These are phyloP conservation scores for Oreochromis mossambicus DNA, from an alignment of 2,797 vertebrate species.

Conservation along the genomic window DNA sequence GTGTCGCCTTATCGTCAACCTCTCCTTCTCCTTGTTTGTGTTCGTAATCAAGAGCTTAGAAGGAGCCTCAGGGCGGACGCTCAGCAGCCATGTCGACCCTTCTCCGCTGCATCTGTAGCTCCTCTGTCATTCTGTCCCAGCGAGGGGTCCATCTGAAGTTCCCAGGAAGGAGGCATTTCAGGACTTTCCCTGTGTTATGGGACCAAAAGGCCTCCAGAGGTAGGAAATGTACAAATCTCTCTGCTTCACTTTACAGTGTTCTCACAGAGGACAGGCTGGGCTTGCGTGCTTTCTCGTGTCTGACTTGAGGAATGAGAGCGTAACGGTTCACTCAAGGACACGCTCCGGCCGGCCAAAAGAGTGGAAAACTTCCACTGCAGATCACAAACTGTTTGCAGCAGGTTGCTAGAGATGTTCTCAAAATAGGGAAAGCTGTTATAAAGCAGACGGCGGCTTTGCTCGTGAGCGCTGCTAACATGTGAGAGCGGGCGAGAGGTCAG, in stretches of 20 bases:
- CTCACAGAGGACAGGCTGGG: slow-evolving; percentile 9
- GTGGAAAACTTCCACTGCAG: slow-evolving; percentile 33
- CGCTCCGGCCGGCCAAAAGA: slow-evolving; percentile 1
- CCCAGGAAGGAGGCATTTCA: slow-evolving; percentile 68
- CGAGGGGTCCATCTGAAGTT: slow-evolving; percentile 50
- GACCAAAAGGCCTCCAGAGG: slow-evolving; percentile 76
- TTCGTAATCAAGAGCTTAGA: slow-evolving; percentile 48
- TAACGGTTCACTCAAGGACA: slow-evolving; percentile 40
- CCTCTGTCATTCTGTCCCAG: slow-evolving; percentile 60
- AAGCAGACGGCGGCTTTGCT: neutral
- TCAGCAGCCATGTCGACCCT: slow-evolving; percentile 72
- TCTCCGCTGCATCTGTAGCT: slow-evolving; percentile 68
- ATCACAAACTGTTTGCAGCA: slow-evolving; percentile 4
- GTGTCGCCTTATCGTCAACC: neutral
- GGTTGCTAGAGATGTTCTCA: slow-evolving; percentile 27
- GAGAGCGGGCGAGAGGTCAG: slow-evolving; percentile 68
- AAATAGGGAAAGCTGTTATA: slow-evolving; percentile 25
- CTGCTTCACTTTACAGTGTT: neutral
- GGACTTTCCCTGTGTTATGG: slow-evolving; percentile 72
- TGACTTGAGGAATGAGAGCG: neutral
- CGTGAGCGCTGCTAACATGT: slow-evolving; percentile 27
- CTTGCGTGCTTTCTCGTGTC: neutral
- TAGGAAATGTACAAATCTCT: slow-evolving; percentile 39
- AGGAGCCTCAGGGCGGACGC: slow-evolving; percentile 27
- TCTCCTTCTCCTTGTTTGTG: slow-evolving; percentile 34